phyloP scores from a whole-genome alignment of 2,113 vertebrate genomes.

The Dinomys branickii region DNA sequence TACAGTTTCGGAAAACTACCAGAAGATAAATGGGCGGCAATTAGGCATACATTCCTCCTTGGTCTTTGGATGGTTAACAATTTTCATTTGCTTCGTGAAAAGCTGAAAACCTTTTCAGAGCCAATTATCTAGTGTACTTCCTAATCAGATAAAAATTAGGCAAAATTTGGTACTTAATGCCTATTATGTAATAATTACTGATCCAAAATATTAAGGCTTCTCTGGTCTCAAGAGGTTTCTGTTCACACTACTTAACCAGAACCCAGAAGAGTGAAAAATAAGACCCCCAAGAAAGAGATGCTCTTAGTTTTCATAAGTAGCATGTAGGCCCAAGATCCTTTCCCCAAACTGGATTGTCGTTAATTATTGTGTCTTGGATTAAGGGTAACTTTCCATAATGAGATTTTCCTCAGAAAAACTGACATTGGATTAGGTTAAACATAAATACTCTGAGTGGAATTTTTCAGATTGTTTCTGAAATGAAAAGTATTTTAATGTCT shows the following conservation, averaged over 20 bases:
- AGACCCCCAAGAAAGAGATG: not conserved
- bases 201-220: not conserved
- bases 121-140: constrained; percentile 1
- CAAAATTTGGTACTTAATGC: not conserved
- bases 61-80: not conserved
- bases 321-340: not conserved
- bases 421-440: not conserved
- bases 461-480: not conserved
- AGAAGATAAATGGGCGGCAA: not conserved
- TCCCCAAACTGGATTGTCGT: not conserved
- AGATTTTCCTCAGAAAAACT: constrained; percentile 5
- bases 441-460: not conserved
- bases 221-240: not conserved
- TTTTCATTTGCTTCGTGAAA: constrained; percentile 28
- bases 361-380: not conserved
- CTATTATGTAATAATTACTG: not conserved
- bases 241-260: not conserved
- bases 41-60: not conserved
- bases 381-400: not conserved
- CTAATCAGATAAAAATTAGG: not conserved
- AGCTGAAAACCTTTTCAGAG: constrained; percentile 11
- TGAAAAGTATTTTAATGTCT: constrained; percentile 29
- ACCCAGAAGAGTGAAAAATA: not conserved
- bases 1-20: not conserved
- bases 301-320: not conserved